Conservation (phyloP, 2,888 invertebrate genomes). For the Drosophila lutescens region DNA sequence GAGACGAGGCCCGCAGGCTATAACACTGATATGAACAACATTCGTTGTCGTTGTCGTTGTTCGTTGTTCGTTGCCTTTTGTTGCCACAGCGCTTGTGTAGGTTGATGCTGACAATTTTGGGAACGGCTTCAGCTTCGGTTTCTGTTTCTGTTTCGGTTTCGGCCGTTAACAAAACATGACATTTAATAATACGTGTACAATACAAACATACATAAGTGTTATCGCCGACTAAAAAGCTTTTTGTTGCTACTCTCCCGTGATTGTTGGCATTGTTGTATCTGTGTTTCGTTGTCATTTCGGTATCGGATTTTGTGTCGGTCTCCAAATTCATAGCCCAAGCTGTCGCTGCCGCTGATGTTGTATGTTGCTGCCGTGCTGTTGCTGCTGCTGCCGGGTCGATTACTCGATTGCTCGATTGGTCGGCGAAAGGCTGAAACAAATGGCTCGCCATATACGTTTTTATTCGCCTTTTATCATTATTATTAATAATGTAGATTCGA, state of each 20-base stretch:
- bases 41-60: slow-evolving; percentile 63
- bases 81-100: slow-evolving; percentile 58
- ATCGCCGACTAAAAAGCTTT: slow-evolving; percentile 79
- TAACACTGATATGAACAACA: slow-evolving; percentile 58
- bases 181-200: slow-evolving; percentile 78
- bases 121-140: slow-evolving; percentile 61
- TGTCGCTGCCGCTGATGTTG: slow-evolving; percentile 27
- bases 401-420: slow-evolving; percentile 4
- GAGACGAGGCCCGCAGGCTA: slow-evolving; percentile 38
- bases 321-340: slow-evolving; percentile 41
- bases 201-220: slow-evolving; percentile 75
- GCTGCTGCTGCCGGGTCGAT: slow-evolving; percentile 23
- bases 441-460: slow-evolving; percentile 60
- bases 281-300: slow-evolving; percentile 69
- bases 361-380: slow-evolving; percentile 13
- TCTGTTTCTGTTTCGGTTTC: slow-evolving; percentile 47
- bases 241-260: slow-evolving; percentile 66
- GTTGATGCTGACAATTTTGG: slow-evolving; percentile 73
- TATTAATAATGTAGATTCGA: slow-evolving; percentile 73
- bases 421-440: slow-evolving; percentile 67
- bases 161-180: slow-evolving; percentile 79
- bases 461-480: slow-evolving; percentile 70
- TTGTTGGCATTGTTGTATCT: slow-evolving; percentile 54
- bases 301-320: slow-evolving; percentile 57
- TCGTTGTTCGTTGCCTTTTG: slow-evolving; percentile 51